Evolutionary conservation across 2,113 vertebrate genomes (phyloP).

Genomic region (Zeus faber): DNA sequence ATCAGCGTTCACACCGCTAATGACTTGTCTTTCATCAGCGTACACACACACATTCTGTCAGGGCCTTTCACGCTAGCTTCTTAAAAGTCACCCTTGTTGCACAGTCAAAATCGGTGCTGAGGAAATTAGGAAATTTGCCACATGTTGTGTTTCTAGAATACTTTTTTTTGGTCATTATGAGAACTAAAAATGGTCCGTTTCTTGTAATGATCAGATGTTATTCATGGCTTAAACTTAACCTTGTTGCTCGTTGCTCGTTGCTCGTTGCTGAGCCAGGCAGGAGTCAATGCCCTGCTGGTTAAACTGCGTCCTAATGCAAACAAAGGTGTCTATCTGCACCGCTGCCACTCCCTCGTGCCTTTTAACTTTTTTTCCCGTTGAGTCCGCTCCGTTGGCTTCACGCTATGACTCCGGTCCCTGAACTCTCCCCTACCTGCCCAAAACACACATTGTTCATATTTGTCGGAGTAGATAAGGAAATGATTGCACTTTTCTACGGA

Average conservation of each 20-base stretch:
- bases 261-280: too few species aligned
- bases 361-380: conserved; percentile 21
- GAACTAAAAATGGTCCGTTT: neutral
- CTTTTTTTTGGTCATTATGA: too few species aligned
- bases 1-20: conserved; percentile 32
- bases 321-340: conserved; percentile 55
- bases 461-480: conserved; percentile 9
- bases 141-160: too few species aligned
- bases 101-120: too few species aligned
- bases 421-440: neutral
- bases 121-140: too few species aligned
- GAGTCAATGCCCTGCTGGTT: too few species aligned
- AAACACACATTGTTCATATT: conserved; percentile 33
- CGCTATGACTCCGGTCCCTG: conserved; percentile 41
- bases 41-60: too few species aligned
- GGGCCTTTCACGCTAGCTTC: too few species aligned
- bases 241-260: too few species aligned
- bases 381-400: conserved; percentile 35
- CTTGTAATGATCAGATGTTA: neutral
- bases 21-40: conserved; percentile 21
- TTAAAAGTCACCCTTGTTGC: too few species aligned
- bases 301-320: conserved; percentile 66
- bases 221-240: too few species aligned
- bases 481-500: neutral
- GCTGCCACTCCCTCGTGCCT: conserved; percentile 56